Conservation (phyloP, 1,140 invertebrate genomes). For the Cydia splendana region DNA sequence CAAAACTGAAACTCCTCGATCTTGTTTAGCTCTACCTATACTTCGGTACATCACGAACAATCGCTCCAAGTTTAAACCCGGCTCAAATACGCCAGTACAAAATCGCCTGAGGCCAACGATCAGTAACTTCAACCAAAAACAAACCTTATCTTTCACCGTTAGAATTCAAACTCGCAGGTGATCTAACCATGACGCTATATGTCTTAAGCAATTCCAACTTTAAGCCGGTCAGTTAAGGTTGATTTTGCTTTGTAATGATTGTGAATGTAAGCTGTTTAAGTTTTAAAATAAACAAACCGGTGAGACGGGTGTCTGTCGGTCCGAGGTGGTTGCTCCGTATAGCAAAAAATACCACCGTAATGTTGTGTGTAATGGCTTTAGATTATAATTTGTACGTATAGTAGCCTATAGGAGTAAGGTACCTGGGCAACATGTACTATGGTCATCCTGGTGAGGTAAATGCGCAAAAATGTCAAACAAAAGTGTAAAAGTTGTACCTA, state of each 20-base stretch:
- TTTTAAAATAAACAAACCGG: conserved; percentile 49
- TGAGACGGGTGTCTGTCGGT: conserved; percentile 58
- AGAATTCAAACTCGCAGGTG: not conserved
- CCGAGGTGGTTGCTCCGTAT: conserved; percentile 53
- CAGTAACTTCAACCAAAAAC: conserved; percentile 33
- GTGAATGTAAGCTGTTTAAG: not conserved
- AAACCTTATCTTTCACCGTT: conserved; percentile 36
- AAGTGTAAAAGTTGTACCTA: too few species aligned
- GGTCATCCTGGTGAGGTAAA: too few species aligned
- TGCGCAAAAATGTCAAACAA: too few species aligned
- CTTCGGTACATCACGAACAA: conserved; percentile 14
- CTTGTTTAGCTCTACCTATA: not conserved
- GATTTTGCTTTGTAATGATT: not conserved
- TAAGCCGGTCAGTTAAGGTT: not conserved
- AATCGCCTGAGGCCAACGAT: not conserved
- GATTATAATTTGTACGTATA: not conserved
- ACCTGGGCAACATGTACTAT: not conserved
- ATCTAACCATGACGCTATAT: not conserved
- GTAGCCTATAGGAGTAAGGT: not conserved
- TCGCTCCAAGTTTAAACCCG: conserved; percentile 17
- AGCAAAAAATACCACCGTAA: conserved; percentile 59
- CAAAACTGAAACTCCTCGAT: not conserved
- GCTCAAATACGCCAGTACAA: not conserved
- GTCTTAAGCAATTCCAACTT: not conserved
- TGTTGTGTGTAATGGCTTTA: not conserved